Evolutionary conservation across 1,140 invertebrate species (phyloP).

Genomic region (Ctenoplectra terminalis): DNA sequence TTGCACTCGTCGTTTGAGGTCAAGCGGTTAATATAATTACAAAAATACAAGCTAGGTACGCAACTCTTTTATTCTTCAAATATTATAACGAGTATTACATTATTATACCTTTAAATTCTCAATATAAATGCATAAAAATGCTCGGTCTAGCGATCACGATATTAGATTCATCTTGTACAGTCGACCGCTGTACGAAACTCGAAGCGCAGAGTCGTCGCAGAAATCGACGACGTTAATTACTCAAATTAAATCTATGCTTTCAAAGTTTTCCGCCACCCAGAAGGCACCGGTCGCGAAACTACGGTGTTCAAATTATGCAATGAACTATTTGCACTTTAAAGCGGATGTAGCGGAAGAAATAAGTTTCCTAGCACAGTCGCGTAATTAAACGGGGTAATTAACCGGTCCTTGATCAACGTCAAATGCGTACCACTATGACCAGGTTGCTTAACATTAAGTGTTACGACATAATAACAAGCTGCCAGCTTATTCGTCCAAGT

Average conservation of each 20-base stretch:
- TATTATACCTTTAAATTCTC: no score
- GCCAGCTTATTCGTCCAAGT: not conserved
- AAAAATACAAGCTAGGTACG: no score
- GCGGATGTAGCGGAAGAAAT: slow-evolving; percentile 31
- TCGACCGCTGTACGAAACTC: not conserved
- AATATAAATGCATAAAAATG: no score
- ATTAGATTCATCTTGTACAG: no score
- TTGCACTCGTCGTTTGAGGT: no score
- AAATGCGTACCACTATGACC: not conserved
- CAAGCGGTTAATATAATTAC: no score
- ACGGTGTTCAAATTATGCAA: slow-evolving; percentile 25
- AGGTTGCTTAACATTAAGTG: slow-evolving; percentile 17
- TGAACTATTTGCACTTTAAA: slow-evolving; percentile 22
- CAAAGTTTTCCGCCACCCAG: not conserved
- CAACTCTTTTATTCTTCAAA: no score
- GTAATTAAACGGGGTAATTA: slow-evolving; percentile 60
- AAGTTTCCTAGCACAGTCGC: slow-evolving; percentile 31
- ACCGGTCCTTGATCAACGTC: slow-evolving; percentile 37
- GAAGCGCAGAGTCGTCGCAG: not conserved
- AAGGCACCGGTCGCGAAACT: not conserved
- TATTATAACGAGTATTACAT: no score
- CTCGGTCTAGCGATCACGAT: no score
- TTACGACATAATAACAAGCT: not conserved
- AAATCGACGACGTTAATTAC: slow-evolving; percentile 20
- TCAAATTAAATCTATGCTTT: not conserved